Evolutionary conservation across 2,797 vertebrate species (phyloP).

Genomic region (Coccyzus lansbergi): DNA sequence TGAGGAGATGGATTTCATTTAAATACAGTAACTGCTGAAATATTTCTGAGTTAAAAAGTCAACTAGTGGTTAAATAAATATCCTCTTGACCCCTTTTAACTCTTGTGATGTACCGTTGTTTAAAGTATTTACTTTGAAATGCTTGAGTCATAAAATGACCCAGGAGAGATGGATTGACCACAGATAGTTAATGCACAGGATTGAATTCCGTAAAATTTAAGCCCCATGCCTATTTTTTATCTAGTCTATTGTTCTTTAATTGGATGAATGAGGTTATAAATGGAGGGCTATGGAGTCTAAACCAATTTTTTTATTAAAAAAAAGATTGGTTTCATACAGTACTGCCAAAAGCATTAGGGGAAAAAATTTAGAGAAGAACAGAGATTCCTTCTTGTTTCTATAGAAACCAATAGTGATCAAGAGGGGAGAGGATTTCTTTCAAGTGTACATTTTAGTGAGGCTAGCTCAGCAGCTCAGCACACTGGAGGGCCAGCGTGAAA

Average conservation of each 20-base stretch:
- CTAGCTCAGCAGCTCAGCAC: slow-evolving; percentile 38
- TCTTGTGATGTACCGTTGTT: slow-evolving; percentile 55
- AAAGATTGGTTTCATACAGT: slow-evolving; percentile 56
- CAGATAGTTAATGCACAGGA: slow-evolving; percentile 31
- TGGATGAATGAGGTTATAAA: slow-evolving; percentile 65
- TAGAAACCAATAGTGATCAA: slow-evolving; percentile 80
- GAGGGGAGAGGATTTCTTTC: slow-evolving; percentile 75
- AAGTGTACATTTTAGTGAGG: slow-evolving; percentile 68
- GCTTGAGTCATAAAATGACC: slow-evolving; percentile 54
- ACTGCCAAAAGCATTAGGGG: slow-evolving; percentile 70
- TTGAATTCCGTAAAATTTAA: slow-evolving; percentile 56
- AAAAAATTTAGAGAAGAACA: slow-evolving; percentile 75
- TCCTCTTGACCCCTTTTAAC: slow-evolving; percentile 66
- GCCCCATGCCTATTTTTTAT: slow-evolving; percentile 21
- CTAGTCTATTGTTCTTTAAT: slow-evolving; percentile 69
- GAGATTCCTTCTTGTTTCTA: slow-evolving; percentile 81
- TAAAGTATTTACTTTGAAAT: slow-evolving; percentile 69
- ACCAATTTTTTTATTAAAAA: background rate
- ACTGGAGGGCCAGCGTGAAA: slow-evolving; percentile 26
- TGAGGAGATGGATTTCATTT: slow-evolving; percentile 69
- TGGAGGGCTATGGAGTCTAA: slow-evolving; percentile 38
- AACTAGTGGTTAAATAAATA: slow-evolving; percentile 62
- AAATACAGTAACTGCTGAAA: slow-evolving; percentile 64
- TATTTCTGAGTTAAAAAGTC: slow-evolving; percentile 65
- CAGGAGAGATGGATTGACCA: slow-evolving; percentile 48